These are phyloP conservation scores for Drosophila fungiperda DNA, from an alignment of 2,888 invertebrate genomes.

Conservation along the genomic window DNA sequence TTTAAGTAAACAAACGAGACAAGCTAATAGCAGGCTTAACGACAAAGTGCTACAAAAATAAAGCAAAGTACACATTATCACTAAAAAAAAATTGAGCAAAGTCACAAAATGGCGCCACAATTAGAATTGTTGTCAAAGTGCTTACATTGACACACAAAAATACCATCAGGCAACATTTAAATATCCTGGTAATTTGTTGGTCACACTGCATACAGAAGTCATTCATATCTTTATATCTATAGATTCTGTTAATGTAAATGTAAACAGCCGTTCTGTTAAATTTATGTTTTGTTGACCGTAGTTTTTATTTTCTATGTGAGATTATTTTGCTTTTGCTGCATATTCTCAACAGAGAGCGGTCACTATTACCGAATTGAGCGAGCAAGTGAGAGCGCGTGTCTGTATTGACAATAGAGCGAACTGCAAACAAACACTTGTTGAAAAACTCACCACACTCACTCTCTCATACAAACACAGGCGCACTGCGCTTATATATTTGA, in stretches of 20 bases:
- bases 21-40: constrained; percentile 58
- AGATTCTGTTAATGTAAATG: constrained; percentile 7
- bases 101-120: constrained; percentile 41
- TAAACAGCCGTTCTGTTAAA: constrained; percentile 9
- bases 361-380: constrained; percentile 4
- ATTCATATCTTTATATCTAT: background rate
- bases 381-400: constrained; percentile 23
- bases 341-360: constrained; percentile 36
- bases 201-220: constrained; percentile 17
- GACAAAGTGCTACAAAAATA: constrained; percentile 31
- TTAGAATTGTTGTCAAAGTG: constrained; percentile 27
- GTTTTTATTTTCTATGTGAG: constrained; percentile 17
- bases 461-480: constrained; percentile 30
- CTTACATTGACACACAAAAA: constrained; percentile 25
- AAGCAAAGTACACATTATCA: constrained; percentile 3
- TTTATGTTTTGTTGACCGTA: constrained; percentile 12
- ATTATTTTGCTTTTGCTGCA: constrained; percentile 16
- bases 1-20: constrained; percentile 64
- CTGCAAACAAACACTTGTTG: constrained; percentile 70
- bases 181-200: constrained; percentile 37
- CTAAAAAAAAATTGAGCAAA: constrained; percentile 2
- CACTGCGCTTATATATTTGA: constrained; percentile 52
- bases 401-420: constrained; percentile 48
- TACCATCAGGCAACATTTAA: constrained; percentile 8
- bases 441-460: constrained; percentile 72